Percentiles rank a stretch among this genome's conserved stretches.
Conservation (phyloP, 2,888 invertebrate genomes). For the Drosophila fulvimacula region DNA sequence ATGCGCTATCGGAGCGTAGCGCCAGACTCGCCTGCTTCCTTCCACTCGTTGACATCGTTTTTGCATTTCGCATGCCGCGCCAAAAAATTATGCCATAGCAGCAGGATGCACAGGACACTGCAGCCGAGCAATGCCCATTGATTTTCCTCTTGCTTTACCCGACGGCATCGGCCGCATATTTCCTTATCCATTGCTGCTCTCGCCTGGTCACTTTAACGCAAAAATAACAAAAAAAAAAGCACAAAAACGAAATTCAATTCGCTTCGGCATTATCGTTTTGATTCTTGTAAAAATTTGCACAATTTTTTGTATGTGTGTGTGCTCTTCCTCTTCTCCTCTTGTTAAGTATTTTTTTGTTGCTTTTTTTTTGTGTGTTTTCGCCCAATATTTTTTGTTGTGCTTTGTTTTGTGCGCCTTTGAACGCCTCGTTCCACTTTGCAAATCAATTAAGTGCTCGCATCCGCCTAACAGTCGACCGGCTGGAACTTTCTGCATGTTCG, state of each 20-base stretch:
- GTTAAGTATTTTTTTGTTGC: conserved; percentile 4
- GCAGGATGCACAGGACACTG: conserved; percentile 10
- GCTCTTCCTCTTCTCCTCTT: conserved; percentile 3
- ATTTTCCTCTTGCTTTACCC: conserved; percentile 18
- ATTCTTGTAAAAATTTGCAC: conserved; percentile 34
- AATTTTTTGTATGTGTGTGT: conserved; percentile 3
- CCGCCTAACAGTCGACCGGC: conserved; percentile 61
- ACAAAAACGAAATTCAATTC: conserved; percentile 25
- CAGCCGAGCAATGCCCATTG: neutral
- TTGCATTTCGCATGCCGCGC: conserved; percentile 29
- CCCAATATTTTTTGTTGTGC: neutral
- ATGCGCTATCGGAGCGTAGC: conserved; percentile 53
- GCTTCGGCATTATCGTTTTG: conserved; percentile 25
- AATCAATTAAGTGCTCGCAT: conserved; percentile 72
- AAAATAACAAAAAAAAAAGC: neutral
- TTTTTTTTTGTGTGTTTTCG: neutral
- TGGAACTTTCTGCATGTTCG: conserved; percentile 10
- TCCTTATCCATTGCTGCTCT: conserved; percentile 36
- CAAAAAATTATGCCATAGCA: conserved; percentile 45
- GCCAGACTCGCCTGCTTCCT: conserved; percentile 18
- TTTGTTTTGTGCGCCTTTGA: conserved; percentile 46
- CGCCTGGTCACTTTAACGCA: conserved; percentile 36
- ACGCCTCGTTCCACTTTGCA: conserved; percentile 61
- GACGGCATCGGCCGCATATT: conserved; percentile 21
- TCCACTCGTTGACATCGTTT: conserved; percentile 9